Conservation (phyloP, 2,797 vertebrate species). For the Cryptoblepharus egeriae region DNA sequence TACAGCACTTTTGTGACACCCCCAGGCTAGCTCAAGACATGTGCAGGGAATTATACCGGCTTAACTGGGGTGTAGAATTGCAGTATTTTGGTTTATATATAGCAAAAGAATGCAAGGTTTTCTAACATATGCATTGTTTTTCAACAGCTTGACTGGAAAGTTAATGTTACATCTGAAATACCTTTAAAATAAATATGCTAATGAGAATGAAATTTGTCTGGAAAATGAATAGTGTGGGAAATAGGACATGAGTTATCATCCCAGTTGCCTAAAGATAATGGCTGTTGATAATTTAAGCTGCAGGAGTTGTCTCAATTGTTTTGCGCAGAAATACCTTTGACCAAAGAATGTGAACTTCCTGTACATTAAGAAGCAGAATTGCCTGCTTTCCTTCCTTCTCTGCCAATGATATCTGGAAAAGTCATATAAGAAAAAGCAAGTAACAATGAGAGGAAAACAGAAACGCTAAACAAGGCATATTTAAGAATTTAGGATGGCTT, state of each 20-base stretch:
- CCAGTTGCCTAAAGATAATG: conserved; percentile 54
- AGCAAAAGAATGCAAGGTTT: conserved; percentile 39
- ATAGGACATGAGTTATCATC: conserved; percentile 58
- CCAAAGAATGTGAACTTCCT: conserved; percentile 52
- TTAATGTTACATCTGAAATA: background rate
- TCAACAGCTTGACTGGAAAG: background rate
- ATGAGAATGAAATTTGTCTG: conserved; percentile 41
- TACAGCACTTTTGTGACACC: too few relatives aligned
- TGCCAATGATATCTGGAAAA: conserved; percentile 33
- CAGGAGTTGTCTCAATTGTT: conserved; percentile 63
- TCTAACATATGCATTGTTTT: conserved; percentile 28
- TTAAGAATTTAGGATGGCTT: conserved; percentile 26
- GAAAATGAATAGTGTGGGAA: conserved; percentile 58
- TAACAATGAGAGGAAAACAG: background rate
- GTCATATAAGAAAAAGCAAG: conserved; percentile 16
- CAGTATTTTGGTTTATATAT: background rate
- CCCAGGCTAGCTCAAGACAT: too few relatives aligned
- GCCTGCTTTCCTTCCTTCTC: background rate
- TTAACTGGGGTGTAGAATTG: too few relatives aligned
- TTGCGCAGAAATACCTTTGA: conserved; percentile 46
- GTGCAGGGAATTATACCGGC: too few relatives aligned
- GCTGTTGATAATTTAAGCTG: conserved; percentile 43
- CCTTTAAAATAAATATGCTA: conserved; percentile 51
- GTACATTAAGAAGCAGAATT: conserved; percentile 39
- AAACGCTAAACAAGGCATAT: conserved; percentile 32